Base-by-base conservation (phyloP, 1,140 invertebrate species). In the Elysia chlorotica region DNA sequence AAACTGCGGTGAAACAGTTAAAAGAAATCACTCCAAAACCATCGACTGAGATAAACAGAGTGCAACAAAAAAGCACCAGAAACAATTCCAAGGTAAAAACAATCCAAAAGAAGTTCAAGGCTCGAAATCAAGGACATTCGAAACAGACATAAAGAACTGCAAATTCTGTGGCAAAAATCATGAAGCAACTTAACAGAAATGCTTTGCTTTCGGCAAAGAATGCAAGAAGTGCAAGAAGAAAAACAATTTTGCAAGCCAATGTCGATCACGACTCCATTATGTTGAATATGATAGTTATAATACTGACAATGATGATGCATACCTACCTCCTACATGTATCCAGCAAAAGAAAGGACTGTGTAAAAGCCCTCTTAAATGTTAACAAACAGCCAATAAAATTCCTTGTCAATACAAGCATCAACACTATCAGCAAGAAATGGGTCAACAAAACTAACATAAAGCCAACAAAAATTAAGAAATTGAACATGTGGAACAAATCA, bases 181-280 rank as follows among this genome's bases (percentile, higher is more conserved):
- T 59, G 56, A 59, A 59, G 6, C 19, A 30, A 25, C 6, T 23
- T 17, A 59, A 25, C 6, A 59, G 6, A 59, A 59, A 59, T 59
- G 56, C 28, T 25, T 25, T 17, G 56, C 56, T 59, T 59, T 23
- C 28, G 28, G 28, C 56, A 59, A 59, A 25, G 6, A 6, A 23
- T 59, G 56, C 56, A 59, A 10, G 6, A 59, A 59, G 6, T 59
- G 56, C 56, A 59, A 59, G 56, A 59, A 59, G 25, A 59, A 30
- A 17, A 59, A 59, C 28, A 19, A 59, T 59, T 59, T 59, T 25
- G 6, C 6, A 59, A 25, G 6, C 6, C 17, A 59, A 25, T 59
- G 56, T 30, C 10, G 56, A 30, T 17, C 56, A 17, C 6, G 25
- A 25, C 10, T 23, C 10, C 6, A 10, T 59, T 10, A 23, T 59